Evolutionary conservation across 2,113 vertebrate genomes (phyloP), one percentile per base, ranked within the genome.

Genomic region (Stictonetta naevosa): DNA sequence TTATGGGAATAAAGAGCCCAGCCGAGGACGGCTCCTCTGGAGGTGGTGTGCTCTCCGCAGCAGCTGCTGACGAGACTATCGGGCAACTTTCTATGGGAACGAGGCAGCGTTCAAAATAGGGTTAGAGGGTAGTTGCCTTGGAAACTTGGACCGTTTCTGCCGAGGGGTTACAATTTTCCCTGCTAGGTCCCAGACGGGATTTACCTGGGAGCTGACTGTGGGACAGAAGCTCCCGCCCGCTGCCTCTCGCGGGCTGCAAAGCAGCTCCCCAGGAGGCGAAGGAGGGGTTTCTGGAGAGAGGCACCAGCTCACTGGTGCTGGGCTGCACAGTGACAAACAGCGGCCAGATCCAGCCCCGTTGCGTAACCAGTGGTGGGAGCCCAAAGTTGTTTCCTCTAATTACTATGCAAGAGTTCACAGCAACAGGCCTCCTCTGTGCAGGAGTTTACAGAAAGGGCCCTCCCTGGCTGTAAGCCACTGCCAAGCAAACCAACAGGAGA

Each of bases 321-420:
- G 48, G 83, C 73, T 58, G n/a, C 53, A 2, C 1, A 29, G 76
- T 16, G 42, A 86, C 67, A 85, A 91, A 86, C 68, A 69, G 86
- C 2, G 2, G 60, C 46, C 20, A 4, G 69, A 86, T 88, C 80
- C 88, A 96, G 80, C 40, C 58, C 13, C 33, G 48, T 95, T 97
- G 92, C 52, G 3, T 94, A 96, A 96, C 28, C 44, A 59, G 71
- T 28, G 86, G 14, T 90, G 77, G 66, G 50, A 96, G 88, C 77
- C 83, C 86, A 74, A 81, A 92, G 83, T 88, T 94, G 91, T 86
- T 97, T 92, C 88, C 88, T 93, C 85, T 90, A 80, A 96, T 95
- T 94, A 67, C 89, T 93, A 91, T 96, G 88, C 83, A 84, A 92
- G 91, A 89, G 91, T 40, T 93, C 90, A 96, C 86, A 92, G 28